phyloP scores from a whole-genome alignment of 2,888 invertebrate genomes.

The Ichneumoninae sp. region DNA sequence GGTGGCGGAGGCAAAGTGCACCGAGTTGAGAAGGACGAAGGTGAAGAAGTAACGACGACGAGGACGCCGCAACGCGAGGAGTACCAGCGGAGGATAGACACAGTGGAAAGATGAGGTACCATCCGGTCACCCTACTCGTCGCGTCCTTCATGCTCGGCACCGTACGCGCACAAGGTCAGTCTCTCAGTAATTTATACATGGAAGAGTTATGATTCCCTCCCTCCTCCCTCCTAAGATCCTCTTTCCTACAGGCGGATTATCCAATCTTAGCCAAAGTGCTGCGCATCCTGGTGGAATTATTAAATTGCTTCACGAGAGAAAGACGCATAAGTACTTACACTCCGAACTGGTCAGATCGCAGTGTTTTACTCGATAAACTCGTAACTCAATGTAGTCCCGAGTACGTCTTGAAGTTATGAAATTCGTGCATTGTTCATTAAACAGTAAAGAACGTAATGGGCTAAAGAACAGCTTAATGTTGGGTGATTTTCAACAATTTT shows the following conservation, averaged over 20 bases:
- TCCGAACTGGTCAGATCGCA: not conserved
- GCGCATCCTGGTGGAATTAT: slow-evolving; percentile 19
- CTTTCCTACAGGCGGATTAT: slow-evolving; percentile 17
- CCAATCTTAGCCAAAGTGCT: slow-evolving; percentile 5
- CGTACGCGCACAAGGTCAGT: slow-evolving; percentile 82
- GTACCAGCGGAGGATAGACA: slow-evolving; percentile 57
- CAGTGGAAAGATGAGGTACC: slow-evolving; percentile 75
- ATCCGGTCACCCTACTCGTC: slow-evolving; percentile 77
- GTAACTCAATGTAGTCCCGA: not conserved
- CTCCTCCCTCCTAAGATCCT: slow-evolving; percentile 15
- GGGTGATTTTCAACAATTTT: not conserved
- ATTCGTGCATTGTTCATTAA: not conserved
- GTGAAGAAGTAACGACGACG: slow-evolving; percentile 66
- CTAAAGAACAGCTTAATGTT: not conserved
- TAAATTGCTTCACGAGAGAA: slow-evolving; percentile 12
- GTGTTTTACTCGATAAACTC: not conserved
- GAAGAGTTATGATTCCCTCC: slow-evolving; percentile 43
- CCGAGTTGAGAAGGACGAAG: slow-evolving; percentile 56
- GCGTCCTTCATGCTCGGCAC: slow-evolving; percentile 73
- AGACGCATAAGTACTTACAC: not conserved
- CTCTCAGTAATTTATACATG: slow-evolving; percentile 33
- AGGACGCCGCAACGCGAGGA: slow-evolving; percentile 52
- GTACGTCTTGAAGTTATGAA: not conserved
- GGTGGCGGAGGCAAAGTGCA: slow-evolving; percentile 63
- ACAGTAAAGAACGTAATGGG: not conserved